Evolutionary conservation across 2,888 invertebrate genomes (phyloP).

Genomic region (Galerucella calmariensis): DNA sequence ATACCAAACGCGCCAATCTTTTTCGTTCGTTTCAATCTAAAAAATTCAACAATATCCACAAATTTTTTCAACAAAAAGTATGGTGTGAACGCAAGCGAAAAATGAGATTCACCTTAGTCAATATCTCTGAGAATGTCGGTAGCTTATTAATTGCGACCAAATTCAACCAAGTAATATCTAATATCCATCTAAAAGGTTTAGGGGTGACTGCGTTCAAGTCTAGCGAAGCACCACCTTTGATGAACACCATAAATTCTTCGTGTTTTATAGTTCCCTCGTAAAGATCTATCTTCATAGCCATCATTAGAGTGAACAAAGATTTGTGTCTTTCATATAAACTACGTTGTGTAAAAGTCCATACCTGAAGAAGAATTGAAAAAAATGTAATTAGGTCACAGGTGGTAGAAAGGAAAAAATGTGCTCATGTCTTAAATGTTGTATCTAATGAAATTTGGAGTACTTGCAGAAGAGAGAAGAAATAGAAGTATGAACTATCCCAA

Average conservation of each 20-base stretch:
- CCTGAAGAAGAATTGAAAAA: slow-evolving; percentile 57
- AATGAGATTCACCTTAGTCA: slow-evolving; percentile 71
- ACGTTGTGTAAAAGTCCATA: slow-evolving; percentile 91
- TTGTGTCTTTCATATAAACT: slow-evolving; percentile 95
- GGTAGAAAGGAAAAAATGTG: too few species aligned
- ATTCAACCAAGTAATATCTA: slow-evolving; percentile 96
- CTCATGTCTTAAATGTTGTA: too few species aligned
- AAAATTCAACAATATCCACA: slow-evolving; percentile 25
- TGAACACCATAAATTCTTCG: slow-evolving; percentile 93
- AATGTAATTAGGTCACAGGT: too few species aligned
- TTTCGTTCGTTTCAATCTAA: slow-evolving; percentile 85
- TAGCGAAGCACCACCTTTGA: slow-evolving; percentile 95
- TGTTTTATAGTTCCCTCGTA: slow-evolving; percentile 84
- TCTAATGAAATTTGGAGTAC: too few species aligned
- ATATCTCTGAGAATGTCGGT: slow-evolving; percentile 80
- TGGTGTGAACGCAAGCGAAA: too few species aligned
- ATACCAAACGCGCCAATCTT: slow-evolving; percentile 91
- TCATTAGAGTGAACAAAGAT: slow-evolving; percentile 90
- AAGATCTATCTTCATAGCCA: slow-evolving; percentile 95
- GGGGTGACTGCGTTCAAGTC: slow-evolving; percentile 92
- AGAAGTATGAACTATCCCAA: too few species aligned
- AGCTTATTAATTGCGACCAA: slow-evolving; percentile 92
- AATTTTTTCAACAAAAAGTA: background rate
- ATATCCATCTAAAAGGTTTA: slow-evolving; percentile 94
- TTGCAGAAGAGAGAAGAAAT: too few species aligned